Conservation (phyloP, 1,140 invertebrate species). For the Heliothis virescens region DNA sequence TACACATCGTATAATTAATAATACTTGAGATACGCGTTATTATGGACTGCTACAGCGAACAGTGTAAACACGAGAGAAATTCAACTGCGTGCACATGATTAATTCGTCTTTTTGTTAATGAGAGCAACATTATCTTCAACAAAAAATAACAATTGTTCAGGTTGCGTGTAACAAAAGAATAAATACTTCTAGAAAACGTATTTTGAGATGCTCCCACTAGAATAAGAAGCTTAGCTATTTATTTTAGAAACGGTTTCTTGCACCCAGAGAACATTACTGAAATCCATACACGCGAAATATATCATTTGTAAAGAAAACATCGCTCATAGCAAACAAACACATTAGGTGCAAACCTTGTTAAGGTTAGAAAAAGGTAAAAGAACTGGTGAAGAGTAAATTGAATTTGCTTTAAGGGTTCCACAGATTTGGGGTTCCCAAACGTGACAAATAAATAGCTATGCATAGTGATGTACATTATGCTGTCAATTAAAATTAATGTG, state of each 20-base stretch:
- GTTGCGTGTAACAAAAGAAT: constrained; percentile 7
- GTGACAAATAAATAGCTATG: too few species aligned
- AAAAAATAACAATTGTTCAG: background rate
- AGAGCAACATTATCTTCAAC: background rate
- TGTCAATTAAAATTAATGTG: too few species aligned
- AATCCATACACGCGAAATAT: constrained; percentile 36
- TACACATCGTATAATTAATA: constrained; percentile 58
- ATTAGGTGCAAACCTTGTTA: constrained; percentile 68
- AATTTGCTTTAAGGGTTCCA: background rate
- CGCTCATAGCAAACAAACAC: constrained; percentile 70
- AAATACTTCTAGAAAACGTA: background rate
- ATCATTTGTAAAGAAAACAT: constrained; percentile 47
- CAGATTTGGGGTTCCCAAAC: background rate
- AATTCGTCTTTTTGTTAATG: background rate
- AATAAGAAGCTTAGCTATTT: constrained; percentile 16
- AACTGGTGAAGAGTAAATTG: constrained; percentile 6
- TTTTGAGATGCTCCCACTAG: background rate
- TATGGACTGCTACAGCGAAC: background rate
- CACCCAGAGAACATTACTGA: constrained; percentile 17
- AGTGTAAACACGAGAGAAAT: constrained; percentile 2
- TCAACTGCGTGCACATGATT: background rate
- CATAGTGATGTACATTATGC: too few species aligned
- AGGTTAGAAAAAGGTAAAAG: constrained; percentile 58
- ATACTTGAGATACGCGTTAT: constrained; percentile 53
- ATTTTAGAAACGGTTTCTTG: constrained; percentile 16